Evolutionary conservation across 2,888 invertebrate genomes (phyloP).

Genomic region (Camptogramma bilineatum): DNA sequence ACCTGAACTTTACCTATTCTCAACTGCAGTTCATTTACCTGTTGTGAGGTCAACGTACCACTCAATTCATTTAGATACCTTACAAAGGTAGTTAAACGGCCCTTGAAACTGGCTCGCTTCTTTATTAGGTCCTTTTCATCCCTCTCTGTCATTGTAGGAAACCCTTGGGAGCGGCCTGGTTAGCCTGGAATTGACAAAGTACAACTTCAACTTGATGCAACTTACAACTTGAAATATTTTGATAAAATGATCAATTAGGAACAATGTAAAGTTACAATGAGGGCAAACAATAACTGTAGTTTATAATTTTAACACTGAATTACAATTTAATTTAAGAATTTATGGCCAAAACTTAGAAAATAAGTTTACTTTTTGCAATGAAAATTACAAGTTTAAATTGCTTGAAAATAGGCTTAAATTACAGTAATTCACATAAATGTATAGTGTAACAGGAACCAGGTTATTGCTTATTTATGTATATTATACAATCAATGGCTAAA

Average conservation of each 20-base stretch:
- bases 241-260: too few species aligned
- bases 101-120: constrained; percentile 9
- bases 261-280: too few species aligned
- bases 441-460: not conserved
- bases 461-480: not conserved
- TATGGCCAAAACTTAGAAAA: too few species aligned
- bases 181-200: constrained; percentile 8
- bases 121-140: constrained; percentile 5
- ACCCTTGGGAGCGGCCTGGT: not conserved
- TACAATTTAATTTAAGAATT: too few species aligned
- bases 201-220: not conserved
- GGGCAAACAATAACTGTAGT: too few species aligned
- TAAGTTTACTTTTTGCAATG: too few species aligned
- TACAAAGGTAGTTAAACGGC: constrained; percentile 31
- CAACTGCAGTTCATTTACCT: constrained; percentile 37
- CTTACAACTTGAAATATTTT: too few species aligned
- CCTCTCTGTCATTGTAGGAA: constrained; percentile 4
- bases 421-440: not conserved
- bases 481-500: not conserved
- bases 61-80: constrained; percentile 27
- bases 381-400: too few species aligned
- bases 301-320: too few species aligned
- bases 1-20: constrained; percentile 34
- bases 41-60: constrained; percentile 13
- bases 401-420: not conserved